Conservation (phyloP, 2,888 invertebrate genomes). For the Calameuta filiformis region DNA sequence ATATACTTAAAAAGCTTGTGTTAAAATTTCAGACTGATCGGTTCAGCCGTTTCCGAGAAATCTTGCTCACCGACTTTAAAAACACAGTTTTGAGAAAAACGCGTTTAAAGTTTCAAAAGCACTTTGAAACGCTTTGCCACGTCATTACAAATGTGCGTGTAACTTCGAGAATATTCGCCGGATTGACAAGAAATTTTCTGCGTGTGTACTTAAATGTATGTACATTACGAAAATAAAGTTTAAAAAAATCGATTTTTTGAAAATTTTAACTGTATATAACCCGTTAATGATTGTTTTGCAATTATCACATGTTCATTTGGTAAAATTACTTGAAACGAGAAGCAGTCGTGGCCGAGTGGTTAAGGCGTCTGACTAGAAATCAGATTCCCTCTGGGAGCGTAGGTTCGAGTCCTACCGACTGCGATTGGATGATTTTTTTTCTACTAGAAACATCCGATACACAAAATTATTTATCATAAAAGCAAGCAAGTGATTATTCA, state of each 20-base stretch:
- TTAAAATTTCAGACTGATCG: conserved; percentile 29
- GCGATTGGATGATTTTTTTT: conserved; percentile 63
- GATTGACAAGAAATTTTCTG: conserved; percentile 18
- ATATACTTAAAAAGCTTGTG: conserved; percentile 22
- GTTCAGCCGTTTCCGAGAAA: conserved; percentile 29
- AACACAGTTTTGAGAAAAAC: conserved; percentile 29
- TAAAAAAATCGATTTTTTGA: no score
- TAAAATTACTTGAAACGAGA: no score
- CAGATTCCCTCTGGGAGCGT: conserved; percentile 92
- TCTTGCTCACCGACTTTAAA: conserved; percentile 28
- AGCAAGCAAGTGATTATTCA: not conserved
- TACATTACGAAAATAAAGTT: no score
- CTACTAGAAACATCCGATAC: not conserved
- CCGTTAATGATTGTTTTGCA: no score
- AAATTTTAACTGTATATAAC: no score
- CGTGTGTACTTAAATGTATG: conserved; percentile 14
- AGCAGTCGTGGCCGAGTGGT: conserved; percentile 89
- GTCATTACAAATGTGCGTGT: conserved; percentile 14
- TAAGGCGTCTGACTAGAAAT: conserved; percentile 92
- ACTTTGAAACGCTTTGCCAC: not conserved
- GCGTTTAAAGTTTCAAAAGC: conserved; percentile 29
- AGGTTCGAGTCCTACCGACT: conserved; percentile 92
- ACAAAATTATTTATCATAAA: not conserved
- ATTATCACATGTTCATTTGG: no score
- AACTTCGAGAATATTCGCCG: conserved; percentile 21